These are phyloP conservation scores for Choloepus hoffmanni DNA, from an alignment of 2,113 vertebrate genomes.

Conservation along the genomic window DNA sequence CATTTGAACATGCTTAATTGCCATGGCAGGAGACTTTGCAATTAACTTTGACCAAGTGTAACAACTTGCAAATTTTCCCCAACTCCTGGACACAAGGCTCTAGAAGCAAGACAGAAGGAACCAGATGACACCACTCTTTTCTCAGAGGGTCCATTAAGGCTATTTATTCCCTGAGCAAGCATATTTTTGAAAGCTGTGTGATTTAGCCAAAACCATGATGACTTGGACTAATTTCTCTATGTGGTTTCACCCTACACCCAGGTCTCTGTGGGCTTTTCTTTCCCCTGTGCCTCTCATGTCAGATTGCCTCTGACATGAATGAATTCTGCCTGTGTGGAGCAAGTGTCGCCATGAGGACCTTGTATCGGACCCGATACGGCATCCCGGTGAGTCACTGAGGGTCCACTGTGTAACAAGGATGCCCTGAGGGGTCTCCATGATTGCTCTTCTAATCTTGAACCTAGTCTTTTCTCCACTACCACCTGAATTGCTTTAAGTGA, in stretches of 20 bases:
- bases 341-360: slow-evolving; percentile 85
- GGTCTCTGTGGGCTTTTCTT: slow-evolving; percentile 85
- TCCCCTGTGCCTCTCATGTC: slow-evolving; percentile 81
- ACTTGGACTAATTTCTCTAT: neutral
- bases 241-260: slow-evolving; percentile 39
- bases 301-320: slow-evolving; percentile 87
- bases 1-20: neutral
- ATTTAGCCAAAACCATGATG: fast-evolving
- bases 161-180: too few species aligned
- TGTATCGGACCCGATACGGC: slow-evolving; percentile 90
- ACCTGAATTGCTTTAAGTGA: neutral
- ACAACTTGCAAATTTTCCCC: neutral
- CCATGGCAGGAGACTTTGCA: neutral
- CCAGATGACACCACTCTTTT: neutral
- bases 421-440: fast-evolving
- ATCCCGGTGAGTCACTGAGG: slow-evolving; percentile 81
- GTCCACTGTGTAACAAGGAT: fast-evolving
- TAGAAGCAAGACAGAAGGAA: neutral
- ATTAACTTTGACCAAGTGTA: neutral
- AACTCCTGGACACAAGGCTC: neutral
- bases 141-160: neutral
- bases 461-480: neutral
- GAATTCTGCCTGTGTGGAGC: slow-evolving; percentile 89
- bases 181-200: neutral
- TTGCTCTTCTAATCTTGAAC: neutral